Evolutionary conservation across 2,113 vertebrate species (phyloP).

Genomic region (Cygnus buccinator): DNA sequence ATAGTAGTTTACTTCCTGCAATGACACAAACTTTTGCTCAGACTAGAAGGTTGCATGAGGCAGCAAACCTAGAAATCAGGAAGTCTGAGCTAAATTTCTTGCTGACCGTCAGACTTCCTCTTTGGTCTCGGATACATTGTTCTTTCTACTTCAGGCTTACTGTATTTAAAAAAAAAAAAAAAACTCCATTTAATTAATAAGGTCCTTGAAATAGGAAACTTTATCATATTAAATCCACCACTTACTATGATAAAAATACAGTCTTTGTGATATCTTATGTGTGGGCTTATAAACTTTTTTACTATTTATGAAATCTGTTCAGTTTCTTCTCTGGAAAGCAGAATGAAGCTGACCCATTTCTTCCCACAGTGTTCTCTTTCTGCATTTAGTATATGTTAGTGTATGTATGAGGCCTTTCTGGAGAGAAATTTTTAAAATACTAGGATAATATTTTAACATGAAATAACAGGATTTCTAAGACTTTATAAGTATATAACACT

Average conservation of each 20-base stretch:
- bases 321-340: neutral
- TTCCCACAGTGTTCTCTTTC: neutral
- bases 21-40: neutral
- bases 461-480: neutral
- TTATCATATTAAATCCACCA: neutral
- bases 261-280: neutral
- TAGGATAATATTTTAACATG: neutral
- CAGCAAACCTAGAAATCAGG: constrained; percentile 16
- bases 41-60: neutral
- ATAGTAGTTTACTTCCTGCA: neutral
- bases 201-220: neutral
- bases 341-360: neutral
- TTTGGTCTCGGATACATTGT: neutral
- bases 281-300: neutral
- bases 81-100: neutral
- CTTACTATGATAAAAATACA: neutral
- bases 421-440: neutral
- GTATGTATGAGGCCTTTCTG: neutral
- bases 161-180: neutral
- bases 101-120: neutral
- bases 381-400: neutral
- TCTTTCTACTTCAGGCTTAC: neutral
- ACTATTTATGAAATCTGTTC: neutral
- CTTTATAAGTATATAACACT: neutral
- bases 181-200: neutral